Evolutionary conservation across 92 coral and sea anemone genomes (phyloP).

Genomic region (Heliopora coerulea): DNA sequence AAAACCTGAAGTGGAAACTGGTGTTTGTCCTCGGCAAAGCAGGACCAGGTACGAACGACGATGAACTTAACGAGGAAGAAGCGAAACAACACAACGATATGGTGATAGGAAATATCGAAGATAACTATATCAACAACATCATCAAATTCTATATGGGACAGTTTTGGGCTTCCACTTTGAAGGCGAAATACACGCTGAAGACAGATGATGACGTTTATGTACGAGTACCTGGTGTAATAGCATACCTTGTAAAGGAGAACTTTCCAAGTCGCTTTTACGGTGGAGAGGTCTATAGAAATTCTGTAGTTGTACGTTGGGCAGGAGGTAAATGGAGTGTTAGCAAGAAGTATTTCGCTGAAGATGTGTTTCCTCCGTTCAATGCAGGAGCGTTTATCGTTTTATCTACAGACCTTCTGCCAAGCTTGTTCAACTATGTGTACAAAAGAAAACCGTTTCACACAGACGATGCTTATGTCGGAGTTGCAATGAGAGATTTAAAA

Average conservation of each 20-base stretch:
- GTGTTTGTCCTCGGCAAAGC: conserved; percentile 49
- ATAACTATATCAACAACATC: conserved; percentile 38
- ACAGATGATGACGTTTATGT: conserved; percentile 58
- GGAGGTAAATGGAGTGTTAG: conserved; percentile 56
- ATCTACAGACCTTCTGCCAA: conserved; percentile 36
- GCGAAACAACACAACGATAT: conserved; percentile 47
- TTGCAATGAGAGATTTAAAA: conserved; percentile 49
- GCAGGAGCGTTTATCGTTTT: conserved; percentile 50
- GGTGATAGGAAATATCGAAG: conserved; percentile 48
- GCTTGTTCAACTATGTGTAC: conserved; percentile 37
- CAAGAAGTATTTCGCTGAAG: conserved; percentile 46
- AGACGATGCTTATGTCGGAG: conserved; percentile 61
- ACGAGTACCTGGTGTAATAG: conserved; percentile 45
- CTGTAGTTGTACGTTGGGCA: conserved; percentile 39
- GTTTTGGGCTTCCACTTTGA: conserved; percentile 46
- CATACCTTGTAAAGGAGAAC: conserved; percentile 24
- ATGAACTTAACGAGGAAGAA: conserved; percentile 37
- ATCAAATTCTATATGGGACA: conserved; percentile 51
- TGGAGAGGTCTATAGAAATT: conserved; percentile 38
- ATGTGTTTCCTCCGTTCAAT: conserved; percentile 42
- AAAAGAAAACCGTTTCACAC: conserved; percentile 50
- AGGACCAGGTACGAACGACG: conserved; percentile 10
- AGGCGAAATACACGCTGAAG: conserved; percentile 40
- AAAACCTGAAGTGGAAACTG: conserved; percentile 31
- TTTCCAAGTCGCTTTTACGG: conserved; percentile 46